Evolutionary conservation across 1,140 invertebrate species (phyloP).

Genomic region (Drosophila subobscura): DNA sequence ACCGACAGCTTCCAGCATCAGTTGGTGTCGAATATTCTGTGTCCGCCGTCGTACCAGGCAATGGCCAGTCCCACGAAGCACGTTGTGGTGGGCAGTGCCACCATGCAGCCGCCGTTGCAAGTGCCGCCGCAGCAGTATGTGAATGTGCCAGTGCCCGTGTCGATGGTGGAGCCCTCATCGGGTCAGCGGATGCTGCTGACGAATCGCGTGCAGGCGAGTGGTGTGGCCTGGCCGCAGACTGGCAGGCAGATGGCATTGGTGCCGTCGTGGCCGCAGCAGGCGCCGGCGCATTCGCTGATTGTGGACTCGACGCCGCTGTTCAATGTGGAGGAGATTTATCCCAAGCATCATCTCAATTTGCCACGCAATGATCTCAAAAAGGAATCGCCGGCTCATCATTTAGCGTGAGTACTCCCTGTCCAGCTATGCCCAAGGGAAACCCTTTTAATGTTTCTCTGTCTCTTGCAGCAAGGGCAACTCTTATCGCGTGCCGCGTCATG

Average conservation of each 20-base stretch:
- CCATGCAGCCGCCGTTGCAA: conserved; percentile 85
- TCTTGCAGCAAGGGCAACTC: conserved; percentile 77
- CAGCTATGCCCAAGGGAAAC: background rate
- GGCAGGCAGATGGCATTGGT: conserved; percentile 93
- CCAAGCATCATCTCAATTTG: conserved; percentile 83
- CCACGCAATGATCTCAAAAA: conserved; percentile 83
- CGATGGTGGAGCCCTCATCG: conserved; percentile 91
- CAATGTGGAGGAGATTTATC: conserved; percentile 85
- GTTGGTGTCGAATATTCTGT: conserved; percentile 95
- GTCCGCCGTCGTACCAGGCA: conserved; percentile 93
- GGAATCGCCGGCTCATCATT: conserved; percentile 83
- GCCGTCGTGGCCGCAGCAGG: conserved; percentile 94
- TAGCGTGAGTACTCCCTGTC: conserved; percentile 65
- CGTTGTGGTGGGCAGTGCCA: conserved; percentile 92
- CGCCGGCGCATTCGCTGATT: conserved; percentile 91
- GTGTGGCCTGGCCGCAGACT: conserved; percentile 89
- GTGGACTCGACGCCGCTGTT: conserved; percentile 90
- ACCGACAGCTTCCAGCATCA: conserved; percentile 93
- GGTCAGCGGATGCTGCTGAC: conserved; percentile 89
- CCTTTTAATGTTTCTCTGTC: background rate
- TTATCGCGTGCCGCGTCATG: conserved; percentile 85
- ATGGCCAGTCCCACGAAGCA: conserved; percentile 93
- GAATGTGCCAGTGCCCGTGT: conserved; percentile 89
- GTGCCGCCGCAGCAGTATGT: conserved; percentile 92
- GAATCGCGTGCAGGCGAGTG: conserved; percentile 89